A percentile compares a stretch with the other conserved stretches of the same genome.
phyloP scores from a whole-genome alignment of 2,113 vertebrate species.

The Clarias macrocephalus region DNA sequence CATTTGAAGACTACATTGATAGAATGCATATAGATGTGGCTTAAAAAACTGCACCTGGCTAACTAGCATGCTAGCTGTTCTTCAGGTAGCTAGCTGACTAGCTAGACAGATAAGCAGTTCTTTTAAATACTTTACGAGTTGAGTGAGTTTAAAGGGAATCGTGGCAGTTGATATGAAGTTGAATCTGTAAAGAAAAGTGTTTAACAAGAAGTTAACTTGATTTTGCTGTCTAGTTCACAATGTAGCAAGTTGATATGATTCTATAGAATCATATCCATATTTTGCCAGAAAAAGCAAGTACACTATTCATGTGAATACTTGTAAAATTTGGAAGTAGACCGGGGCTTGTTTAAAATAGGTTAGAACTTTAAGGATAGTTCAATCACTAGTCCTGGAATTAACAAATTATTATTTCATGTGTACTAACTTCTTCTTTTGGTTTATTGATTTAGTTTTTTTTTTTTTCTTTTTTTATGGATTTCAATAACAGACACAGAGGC shows the following conservation, averaged over 20 bases:
- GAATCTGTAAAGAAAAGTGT: not conserved
- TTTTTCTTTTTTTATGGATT: not conserved
- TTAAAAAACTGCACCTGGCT: not conserved
- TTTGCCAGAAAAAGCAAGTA: not conserved
- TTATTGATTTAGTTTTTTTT: not conserved
- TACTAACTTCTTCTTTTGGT: not conserved
- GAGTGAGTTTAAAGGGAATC: not conserved
- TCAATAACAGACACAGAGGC: not conserved
- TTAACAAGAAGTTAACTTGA: not conserved
- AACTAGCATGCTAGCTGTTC: not conserved
- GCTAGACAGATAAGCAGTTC: too few species aligned
- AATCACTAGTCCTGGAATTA: not conserved
- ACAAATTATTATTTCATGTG: not conserved
- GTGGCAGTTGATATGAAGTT: not conserved
- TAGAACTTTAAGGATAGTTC: not conserved
- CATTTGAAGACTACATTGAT: not conserved
- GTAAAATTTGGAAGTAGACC: not conserved
- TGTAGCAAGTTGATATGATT: not conserved
- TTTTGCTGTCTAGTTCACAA: not conserved
- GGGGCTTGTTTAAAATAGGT: not conserved
- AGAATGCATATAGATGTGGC: not conserved
- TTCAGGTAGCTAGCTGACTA: not conserved
- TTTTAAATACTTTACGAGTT: not conserved
- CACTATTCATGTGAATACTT: not conserved
- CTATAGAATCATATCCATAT: too few species aligned